Evolutionary conservation across 2,888 invertebrate genomes (phyloP).

Genomic region (Synanthedon andrenaeformis): DNA sequence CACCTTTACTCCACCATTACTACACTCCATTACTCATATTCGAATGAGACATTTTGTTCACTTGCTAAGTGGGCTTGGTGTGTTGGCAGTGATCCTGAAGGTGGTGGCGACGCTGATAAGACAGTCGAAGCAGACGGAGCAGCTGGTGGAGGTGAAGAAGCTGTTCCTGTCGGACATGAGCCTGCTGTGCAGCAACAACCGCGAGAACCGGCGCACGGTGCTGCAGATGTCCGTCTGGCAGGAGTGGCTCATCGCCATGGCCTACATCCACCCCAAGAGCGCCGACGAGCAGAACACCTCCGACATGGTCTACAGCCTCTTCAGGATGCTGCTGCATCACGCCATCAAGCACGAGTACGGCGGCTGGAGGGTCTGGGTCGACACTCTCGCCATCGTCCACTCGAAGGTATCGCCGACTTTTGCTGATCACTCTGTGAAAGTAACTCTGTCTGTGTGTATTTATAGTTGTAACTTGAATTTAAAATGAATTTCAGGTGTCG

Average conservation of each 20-base stretch:
- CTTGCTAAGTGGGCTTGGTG: too few species aligned
- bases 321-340: slow-evolving; percentile 97
- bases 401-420: slow-evolving; percentile 84
- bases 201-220: slow-evolving; percentile 96
- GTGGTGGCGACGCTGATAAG: slow-evolving; percentile 97
- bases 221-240: slow-evolving; percentile 99
- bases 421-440: slow-evolving; percentile 11
- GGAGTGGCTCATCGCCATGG: slow-evolving; percentile 99
- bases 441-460: too few species aligned
- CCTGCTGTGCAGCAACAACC: slow-evolving; percentile 94
- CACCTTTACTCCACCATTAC: slow-evolving; percentile 46
- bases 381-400: slow-evolving; percentile 98
- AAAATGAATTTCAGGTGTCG: slow-evolving; percentile 77
- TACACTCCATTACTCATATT: too few species aligned
- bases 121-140: slow-evolving; percentile 95
- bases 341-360: slow-evolving; percentile 99
- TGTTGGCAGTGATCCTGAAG: slow-evolving; percentile 89
- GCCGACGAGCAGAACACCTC: slow-evolving; percentile 96
- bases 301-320: slow-evolving; percentile 97
- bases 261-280: slow-evolving; percentile 96
- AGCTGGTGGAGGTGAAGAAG: slow-evolving; percentile 92
- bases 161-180: slow-evolving; percentile 98
- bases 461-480: too few species aligned
- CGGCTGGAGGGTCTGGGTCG: slow-evolving; percentile 99
- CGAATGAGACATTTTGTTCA: too few species aligned